Conservation (phyloP, 2,113 vertebrate genomes). For the Charadrius vociferus region DNA sequence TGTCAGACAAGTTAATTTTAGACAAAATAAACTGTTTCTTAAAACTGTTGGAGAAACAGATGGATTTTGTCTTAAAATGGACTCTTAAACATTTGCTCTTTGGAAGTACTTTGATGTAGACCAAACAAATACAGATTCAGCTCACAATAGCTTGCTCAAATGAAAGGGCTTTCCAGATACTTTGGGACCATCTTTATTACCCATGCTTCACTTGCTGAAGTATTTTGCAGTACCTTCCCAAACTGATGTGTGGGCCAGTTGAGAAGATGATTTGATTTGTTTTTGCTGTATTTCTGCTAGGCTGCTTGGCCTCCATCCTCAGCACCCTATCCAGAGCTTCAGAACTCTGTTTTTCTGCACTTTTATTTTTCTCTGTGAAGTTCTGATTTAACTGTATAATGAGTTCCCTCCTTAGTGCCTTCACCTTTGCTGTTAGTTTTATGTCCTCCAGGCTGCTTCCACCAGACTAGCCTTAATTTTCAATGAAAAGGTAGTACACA, state of each 20-base stretch:
- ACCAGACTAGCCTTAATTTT: not conserved
- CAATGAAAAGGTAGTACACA: not conserved
- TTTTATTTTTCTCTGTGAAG: not conserved
- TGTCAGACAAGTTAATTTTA: constrained; percentile 70
- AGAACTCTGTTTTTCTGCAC: not conserved
- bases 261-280: not conserved
- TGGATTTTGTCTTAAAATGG: constrained; percentile 51
- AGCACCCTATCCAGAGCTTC: not conserved
- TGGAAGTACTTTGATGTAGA: not conserved
- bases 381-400: not conserved
- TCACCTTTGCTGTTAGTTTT: not conserved
- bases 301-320: not conserved
- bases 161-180: not conserved
- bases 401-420: not conserved
- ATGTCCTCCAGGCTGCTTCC: not conserved
- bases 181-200: not conserved
- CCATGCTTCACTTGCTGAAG: not conserved
- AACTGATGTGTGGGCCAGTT: not conserved
- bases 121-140: not conserved
- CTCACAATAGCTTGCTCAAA: not conserved
- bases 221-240: not conserved
- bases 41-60: constrained; percentile 44
- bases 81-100: not conserved
- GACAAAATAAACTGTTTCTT: constrained; percentile 48
- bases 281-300: not conserved